Evolutionary conservation across 2,888 invertebrate genomes (phyloP).

Genomic region (Thymelicus lineola): DNA sequence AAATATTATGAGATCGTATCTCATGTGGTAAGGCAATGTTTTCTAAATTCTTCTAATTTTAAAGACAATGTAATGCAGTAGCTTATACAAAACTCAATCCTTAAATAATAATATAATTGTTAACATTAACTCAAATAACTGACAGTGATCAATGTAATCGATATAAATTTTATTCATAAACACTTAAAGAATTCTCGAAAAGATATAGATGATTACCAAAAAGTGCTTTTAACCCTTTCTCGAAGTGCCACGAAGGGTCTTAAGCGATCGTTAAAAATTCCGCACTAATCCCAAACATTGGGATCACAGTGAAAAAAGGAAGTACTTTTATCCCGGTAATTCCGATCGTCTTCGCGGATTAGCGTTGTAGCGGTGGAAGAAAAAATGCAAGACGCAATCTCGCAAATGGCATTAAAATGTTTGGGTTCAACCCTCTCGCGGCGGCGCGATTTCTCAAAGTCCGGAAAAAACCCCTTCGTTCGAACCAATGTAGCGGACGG

Average conservation of each 20-base stretch:
- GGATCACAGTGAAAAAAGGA: constrained; percentile 80
- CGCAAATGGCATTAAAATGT: constrained; percentile 86
- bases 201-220: constrained; percentile 75
- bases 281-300: constrained; percentile 74
- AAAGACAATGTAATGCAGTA: no score
- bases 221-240: constrained; percentile 79
- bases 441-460: constrained; percentile 83
- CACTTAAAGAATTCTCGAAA: constrained; percentile 28
- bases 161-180: not conserved
- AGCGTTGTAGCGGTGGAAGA: constrained; percentile 71
- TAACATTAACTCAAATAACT: not conserved
- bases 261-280: constrained; percentile 74
- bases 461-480: constrained; percentile 78
- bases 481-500: constrained; percentile 80
- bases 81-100: no score
- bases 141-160: no score
- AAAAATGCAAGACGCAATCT: constrained; percentile 85
- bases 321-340: constrained; percentile 81
- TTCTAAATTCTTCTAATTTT: not conserved
- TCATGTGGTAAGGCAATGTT: not conserved
- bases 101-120: no score
- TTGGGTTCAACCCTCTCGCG: constrained; percentile 80
- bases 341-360: constrained; percentile 81
- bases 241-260: constrained; percentile 71
- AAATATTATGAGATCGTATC: not conserved